Percentiles rank a stretch among this genome's conserved stretches.
These are phyloP conservation scores for Gymnorhina tibicen DNA, from an alignment of 2,113 vertebrate genomes.

Conservation along the genomic window DNA sequence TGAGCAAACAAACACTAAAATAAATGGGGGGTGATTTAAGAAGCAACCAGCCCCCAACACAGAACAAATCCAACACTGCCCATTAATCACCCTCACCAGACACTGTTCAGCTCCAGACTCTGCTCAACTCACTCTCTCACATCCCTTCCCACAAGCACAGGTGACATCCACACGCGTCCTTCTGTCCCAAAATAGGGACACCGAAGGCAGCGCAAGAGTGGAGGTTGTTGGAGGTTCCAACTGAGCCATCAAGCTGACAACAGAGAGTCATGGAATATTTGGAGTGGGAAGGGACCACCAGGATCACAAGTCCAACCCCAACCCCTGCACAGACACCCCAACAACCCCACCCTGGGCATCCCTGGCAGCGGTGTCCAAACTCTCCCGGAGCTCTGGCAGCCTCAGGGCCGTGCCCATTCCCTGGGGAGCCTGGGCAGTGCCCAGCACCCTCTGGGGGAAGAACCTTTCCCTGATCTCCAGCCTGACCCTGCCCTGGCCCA, in stretches of 20 bases:
- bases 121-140: not conserved
- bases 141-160: not conserved
- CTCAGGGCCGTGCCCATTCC: not conserved
- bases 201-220: fast-evolving
- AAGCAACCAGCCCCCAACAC: not conserved
- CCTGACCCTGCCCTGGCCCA: not conserved
- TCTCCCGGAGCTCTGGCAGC: not conserved
- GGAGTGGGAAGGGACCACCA: not conserved
- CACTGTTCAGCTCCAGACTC: not conserved
- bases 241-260: not conserved
- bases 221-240: not conserved
- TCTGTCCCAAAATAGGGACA: not conserved
- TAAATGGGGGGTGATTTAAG: not conserved
- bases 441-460: not conserved
- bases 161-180: fast-evolving
- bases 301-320: fast-evolving
- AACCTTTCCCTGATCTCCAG: not conserved
- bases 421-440: not conserved
- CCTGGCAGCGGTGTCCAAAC: fast-evolving
- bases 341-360: not conserved
- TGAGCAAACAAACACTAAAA: not conserved
- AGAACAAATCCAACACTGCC: not conserved
- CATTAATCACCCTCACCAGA: not conserved
- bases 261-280: not conserved
- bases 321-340: not conserved